These are phyloP conservation scores for Therioaphis trifolii DNA, from an alignment of 2,888 invertebrate genomes.

Conservation along the genomic window DNA sequence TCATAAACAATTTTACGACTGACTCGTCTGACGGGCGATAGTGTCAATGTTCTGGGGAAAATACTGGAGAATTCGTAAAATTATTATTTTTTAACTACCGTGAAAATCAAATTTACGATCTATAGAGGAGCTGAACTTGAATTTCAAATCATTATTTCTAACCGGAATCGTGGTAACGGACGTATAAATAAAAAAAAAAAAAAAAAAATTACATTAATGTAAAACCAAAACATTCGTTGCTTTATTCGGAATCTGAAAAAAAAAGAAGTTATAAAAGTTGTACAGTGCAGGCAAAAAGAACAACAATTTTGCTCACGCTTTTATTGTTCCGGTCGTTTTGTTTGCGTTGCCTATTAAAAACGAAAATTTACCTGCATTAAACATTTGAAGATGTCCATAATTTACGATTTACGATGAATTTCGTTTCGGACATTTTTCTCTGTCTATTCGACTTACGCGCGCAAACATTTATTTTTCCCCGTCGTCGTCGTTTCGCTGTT, in stretches of 20 bases:
- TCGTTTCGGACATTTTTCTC: constrained; percentile 13
- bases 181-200: background rate
- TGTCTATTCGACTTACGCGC: background rate
- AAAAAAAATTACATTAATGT: background rate
- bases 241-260: background rate
- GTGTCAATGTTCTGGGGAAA: too few relatives aligned
- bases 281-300: too few relatives aligned
- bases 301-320: background rate
- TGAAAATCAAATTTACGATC: too few relatives aligned
- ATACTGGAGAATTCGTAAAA: too few relatives aligned
- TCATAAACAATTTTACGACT: too few relatives aligned
- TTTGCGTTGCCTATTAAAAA: background rate
- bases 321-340: background rate
- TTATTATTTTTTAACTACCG: too few relatives aligned
- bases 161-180: too few relatives aligned
- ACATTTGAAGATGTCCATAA: constrained; percentile 22
- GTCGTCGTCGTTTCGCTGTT: background rate
- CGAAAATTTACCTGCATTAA: background rate
- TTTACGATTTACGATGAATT: constrained; percentile 20
- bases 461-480: background rate
- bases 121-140: too few relatives aligned
- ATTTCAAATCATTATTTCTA: too few relatives aligned
- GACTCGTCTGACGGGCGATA: too few relatives aligned
- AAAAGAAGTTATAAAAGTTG: too few relatives aligned
- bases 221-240: background rate